Evolutionary conservation across 2,888 invertebrate species (phyloP), one percentile per base, ranked within the genome.

Genomic region (Globia sparganii): DNA sequence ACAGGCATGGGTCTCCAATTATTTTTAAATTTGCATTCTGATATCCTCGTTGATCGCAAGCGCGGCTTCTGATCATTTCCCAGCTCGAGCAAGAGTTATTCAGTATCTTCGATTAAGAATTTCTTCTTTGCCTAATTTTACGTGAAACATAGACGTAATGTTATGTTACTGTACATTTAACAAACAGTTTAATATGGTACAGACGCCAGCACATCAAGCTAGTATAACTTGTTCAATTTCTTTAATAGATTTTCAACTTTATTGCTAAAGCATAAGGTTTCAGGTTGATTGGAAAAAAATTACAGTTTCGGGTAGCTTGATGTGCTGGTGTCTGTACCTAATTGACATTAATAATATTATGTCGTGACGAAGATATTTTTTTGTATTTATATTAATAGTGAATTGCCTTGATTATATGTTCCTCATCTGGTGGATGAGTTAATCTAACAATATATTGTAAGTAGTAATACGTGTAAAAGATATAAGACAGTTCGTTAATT

Each of bases 1-100:
- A 28, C 8, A 43, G 11, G 34, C 40, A 65, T 71, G 49, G 77
- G 70, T 37, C 6, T 18, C 15, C 31, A 65, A 3, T 25, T 18
- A 2, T 40, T 65, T 59, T n/a, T n/a, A n/a, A 58, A 71, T 77
- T 77, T 65, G n/a, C n/a, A 66, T 70, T 65, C 21, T 13, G 37
- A 65, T 72, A 37, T 25, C 0, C 9, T 28, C 28, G 3, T 34
- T n/a, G 18, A 28, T n/a, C 15, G 18, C 21, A 53, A 53, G 13
- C 11, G 53, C 1, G 4, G 11, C 6, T 28, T 4, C 28, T 37
- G 37, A 58, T 21, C 4, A 6, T 56, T 56, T n/a, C 18, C 0
- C 34, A 34, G 5, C 6, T 28, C 0, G 28, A 5, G 37, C 9
- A 28, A 13, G 28, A 21, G 21, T 43, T 6, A 46, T 21, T 28